Conservation (phyloP, 2,888 invertebrate species). For the Ennomos fuscantarius region DNA sequence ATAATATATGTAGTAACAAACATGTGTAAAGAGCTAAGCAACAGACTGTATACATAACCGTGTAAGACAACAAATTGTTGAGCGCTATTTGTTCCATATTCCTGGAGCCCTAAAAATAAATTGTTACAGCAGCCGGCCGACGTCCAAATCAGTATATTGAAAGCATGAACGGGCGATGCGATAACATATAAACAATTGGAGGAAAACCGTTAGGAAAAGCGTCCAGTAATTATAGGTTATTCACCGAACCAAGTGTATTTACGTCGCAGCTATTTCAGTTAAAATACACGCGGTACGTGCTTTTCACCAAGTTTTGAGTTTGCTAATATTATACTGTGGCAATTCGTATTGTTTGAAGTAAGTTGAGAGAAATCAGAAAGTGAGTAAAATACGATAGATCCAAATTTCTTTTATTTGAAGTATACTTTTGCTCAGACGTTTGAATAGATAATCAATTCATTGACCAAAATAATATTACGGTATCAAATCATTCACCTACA, state of each 20-base stretch:
- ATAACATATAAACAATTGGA: slow-evolving; percentile 24
- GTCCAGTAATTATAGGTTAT: slow-evolving; percentile 22
- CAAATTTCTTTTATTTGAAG: too few relatives aligned
- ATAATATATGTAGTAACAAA: too few relatives aligned
- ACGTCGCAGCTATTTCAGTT: slow-evolving; percentile 16
- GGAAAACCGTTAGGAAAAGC: slow-evolving; percentile 16
- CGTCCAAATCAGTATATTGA: slow-evolving; percentile 19
- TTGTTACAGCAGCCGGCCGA: slow-evolving; percentile 8
- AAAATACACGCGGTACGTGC: slow-evolving; percentile 4
- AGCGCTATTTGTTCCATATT: too few relatives aligned
- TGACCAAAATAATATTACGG: too few relatives aligned
- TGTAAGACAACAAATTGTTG: too few relatives aligned
- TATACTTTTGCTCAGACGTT: too few relatives aligned
- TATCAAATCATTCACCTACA: background rate
- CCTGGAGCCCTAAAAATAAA: background rate
- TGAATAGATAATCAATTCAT: too few relatives aligned
- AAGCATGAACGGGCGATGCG: slow-evolving; percentile 14
- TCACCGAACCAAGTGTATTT: slow-evolving; percentile 23
- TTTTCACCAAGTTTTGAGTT: background rate
- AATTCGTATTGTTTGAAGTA: too few relatives aligned
- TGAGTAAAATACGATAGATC: too few relatives aligned
- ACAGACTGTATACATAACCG: too few relatives aligned
- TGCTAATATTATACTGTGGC: background rate
- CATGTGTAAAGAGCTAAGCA: too few relatives aligned
- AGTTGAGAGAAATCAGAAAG: too few relatives aligned